A percentile compares a stretch with the other conserved stretches of the same genome.
phyloP scores from a whole-genome alignment of 1,140 invertebrate genomes.

The Orius insidiosus region DNA sequence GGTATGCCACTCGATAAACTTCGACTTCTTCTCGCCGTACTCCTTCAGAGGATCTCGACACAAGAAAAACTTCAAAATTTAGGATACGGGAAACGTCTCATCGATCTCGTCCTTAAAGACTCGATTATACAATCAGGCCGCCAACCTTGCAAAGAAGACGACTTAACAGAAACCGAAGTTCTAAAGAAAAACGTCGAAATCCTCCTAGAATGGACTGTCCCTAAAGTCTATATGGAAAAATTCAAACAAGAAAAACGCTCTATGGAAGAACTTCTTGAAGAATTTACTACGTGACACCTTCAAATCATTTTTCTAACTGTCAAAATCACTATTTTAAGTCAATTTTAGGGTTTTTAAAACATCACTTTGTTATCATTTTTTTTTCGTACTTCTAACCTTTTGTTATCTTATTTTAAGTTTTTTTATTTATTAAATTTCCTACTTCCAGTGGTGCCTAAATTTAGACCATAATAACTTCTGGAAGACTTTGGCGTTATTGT shows the following conservation, averaged over 20 bases:
- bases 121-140: slow-evolving; percentile 55
- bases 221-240: slow-evolving; percentile 53
- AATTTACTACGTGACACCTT: slow-evolving; percentile 36
- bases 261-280: slow-evolving; percentile 58
- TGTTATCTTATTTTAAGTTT: no score
- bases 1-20: slow-evolving; percentile 52
- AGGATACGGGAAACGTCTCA: slow-evolving; percentile 62
- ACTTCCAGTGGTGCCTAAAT: no score
- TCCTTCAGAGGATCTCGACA: slow-evolving; percentile 65
- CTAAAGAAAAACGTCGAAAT: slow-evolving; percentile 54
- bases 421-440: no score
- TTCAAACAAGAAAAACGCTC: slow-evolving; percentile 52
- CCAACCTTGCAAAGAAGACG: slow-evolving; percentile 35
- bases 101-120: slow-evolving; percentile 63
- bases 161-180: slow-evolving; percentile 35
- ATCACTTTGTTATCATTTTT: no score
- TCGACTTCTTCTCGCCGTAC: slow-evolving; percentile 54
- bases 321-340: no score
- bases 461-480: no score
- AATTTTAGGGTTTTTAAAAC: no score
- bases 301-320: no score
- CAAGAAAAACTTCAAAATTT: slow-evolving; percentile 51
- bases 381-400: no score
- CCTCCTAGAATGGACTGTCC: slow-evolving; percentile 64
- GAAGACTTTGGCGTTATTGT: no score